Evolutionary conservation across 2,797 vertebrate species (phyloP).

Genomic region (Pachyuromys duprasi): DNA sequence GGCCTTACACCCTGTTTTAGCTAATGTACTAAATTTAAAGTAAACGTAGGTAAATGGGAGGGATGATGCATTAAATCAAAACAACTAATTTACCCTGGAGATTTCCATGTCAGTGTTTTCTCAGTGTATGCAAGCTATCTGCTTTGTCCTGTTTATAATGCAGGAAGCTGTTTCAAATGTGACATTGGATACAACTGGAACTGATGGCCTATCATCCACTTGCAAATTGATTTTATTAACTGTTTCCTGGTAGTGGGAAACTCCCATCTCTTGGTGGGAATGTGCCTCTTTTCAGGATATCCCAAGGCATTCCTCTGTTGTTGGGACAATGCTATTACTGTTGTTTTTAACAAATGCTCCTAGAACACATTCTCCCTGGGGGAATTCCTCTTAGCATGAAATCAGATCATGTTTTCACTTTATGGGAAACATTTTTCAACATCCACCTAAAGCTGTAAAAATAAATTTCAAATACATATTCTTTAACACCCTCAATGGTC

Average conservation of each 20-base stretch:
- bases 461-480: conserved; percentile 47
- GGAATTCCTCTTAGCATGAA: conserved; percentile 33
- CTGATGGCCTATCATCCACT: conserved; percentile 40
- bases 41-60: not conserved
- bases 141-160: conserved; percentile 55
- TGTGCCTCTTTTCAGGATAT: not conserved
- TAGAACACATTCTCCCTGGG: conserved; percentile 30
- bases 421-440: conserved; percentile 48
- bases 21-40: not conserved
- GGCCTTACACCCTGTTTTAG: not conserved
- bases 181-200: conserved; percentile 12
- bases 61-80: not conserved
- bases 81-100: not conserved
- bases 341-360: conserved; percentile 17
- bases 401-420: conserved; percentile 43
- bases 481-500: conserved; percentile 50
- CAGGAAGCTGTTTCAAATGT: conserved; percentile 40
- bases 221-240: conserved; percentile 63
- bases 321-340: conserved; percentile 16
- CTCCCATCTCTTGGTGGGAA: conserved; percentile 12
- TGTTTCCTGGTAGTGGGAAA: conserved; percentile 48
- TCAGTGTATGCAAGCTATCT: not conserved
- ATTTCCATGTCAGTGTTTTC: conserved; percentile 37
- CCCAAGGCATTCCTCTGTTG: conserved; percentile 54
- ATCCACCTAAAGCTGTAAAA: conserved; percentile 51